Evolutionary conservation across 2,113 vertebrate species (phyloP), one percentile per base, ranked within the genome.

Genomic region (Gymnarchus niloticus): DNA sequence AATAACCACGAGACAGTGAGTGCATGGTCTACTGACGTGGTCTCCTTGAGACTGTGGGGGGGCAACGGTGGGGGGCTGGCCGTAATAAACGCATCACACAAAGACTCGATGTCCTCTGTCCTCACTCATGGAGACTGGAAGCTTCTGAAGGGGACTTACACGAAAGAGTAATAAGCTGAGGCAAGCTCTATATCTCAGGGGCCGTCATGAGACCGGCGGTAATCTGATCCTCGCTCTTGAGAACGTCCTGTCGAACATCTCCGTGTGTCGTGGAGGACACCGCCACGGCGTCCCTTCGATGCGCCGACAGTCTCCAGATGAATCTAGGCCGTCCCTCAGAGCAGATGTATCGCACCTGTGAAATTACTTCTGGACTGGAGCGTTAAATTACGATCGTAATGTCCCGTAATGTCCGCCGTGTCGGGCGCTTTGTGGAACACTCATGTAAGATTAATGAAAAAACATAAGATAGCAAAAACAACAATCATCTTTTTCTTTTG

Each of bases 61-160:
- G 41, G 10, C 23, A 19, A 1, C 19, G 41, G 28, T 12, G 73
- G 44, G 37, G 76, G 44, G 41, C 0, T 37, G 6, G 76, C 76
- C 46, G 41, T 78, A 48, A 23, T 78, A 48, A 78, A 78, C 76
- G 19, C 46, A 41, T 78, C 76, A 21, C 65, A 25, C 41, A 3
- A 10, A 5, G 33, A 46, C 44, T 21, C 76, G 6, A 33, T 46
- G 76, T 33, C 8, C 44, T 78, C 76, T 78, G 37, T 78, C 76
- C 41, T 46, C 37, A 78, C 76, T 54, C 37, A 28, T 28, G 48
- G 77, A 49, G 46, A 21, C 48, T 54, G n/a, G n/a, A n/a, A n/a
- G n/a, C n/a, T 46, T 76, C 76, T 37, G 49, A 76, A 84, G 25
- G 8, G 61, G 65, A 84, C 76, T 73, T 84, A 84, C 83, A 73